Percentiles rank a stretch among this genome's conserved stretches.
These are phyloP conservation scores for Disparrhopalites patrizii DNA, from an alignment of 2,888 invertebrate species.

Conservation along the genomic window DNA sequence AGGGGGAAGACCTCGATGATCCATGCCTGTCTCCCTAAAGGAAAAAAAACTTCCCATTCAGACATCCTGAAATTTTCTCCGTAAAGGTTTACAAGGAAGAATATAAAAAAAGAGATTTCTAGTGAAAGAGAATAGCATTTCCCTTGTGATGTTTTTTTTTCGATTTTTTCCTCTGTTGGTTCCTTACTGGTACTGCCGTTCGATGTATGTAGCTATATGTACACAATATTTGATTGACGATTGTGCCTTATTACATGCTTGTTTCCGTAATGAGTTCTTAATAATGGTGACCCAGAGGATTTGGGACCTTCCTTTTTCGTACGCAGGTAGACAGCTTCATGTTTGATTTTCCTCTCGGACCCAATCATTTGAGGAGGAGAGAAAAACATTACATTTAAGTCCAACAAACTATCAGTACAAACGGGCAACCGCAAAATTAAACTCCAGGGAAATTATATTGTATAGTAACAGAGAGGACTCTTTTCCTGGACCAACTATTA, in stretches of 20 bases:
- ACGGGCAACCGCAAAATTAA: constrained; percentile 29
- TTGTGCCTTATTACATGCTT: constrained; percentile 22
- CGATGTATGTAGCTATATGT: too few relatives aligned
- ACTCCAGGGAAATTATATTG: constrained; percentile 17
- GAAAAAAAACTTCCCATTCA: too few relatives aligned
- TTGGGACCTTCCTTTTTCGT: constrained; percentile 16
- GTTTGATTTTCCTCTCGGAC: constrained; percentile 18
- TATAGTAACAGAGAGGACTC: too few relatives aligned
- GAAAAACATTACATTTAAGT: constrained; percentile 18
- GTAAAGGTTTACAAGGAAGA: too few relatives aligned
- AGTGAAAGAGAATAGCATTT: too few relatives aligned
- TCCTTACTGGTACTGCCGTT: too few relatives aligned
- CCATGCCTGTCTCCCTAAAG: too few relatives aligned
- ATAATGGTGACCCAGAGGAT: constrained; percentile 24
- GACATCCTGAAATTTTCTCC: too few relatives aligned
- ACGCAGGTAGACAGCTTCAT: constrained; percentile 16
- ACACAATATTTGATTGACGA: not conserved
- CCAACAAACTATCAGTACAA: constrained; percentile 25
- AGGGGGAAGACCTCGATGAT: too few relatives aligned
- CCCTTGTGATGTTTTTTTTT: too few relatives aligned
- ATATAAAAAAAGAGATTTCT: too few relatives aligned
- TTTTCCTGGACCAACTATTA: not conserved
- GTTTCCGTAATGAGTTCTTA: constrained; percentile 28
- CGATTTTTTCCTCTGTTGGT: too few relatives aligned
- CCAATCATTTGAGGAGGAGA: constrained; percentile 9